Evolutionary conservation across 2,113 vertebrate species (phyloP).

Genomic region (Percina caprodes): DNA sequence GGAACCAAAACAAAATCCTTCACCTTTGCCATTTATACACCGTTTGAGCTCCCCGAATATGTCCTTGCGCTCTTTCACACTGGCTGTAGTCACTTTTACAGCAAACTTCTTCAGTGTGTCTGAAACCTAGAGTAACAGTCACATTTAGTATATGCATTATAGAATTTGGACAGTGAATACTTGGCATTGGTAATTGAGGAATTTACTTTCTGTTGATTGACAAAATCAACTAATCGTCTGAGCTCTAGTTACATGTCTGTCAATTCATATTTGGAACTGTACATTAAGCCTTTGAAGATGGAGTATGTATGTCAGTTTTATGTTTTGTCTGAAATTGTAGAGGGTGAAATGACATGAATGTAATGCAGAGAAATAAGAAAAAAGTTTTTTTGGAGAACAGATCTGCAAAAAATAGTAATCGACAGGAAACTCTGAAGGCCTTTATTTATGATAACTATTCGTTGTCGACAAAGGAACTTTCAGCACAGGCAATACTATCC

Average conservation of each 20-base stretch:
- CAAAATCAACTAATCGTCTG: background rate
- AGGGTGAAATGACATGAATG: background rate
- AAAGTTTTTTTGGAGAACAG: too few relatives aligned
- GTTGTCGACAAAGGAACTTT: background rate
- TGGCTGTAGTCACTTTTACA: conserved; percentile 93
- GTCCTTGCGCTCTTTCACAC: conserved; percentile 93
- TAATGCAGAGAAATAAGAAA: background rate
- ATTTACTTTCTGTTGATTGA: background rate
- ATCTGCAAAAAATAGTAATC: too few relatives aligned
- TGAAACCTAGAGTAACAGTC: conserved; percentile 83
- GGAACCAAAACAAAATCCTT: background rate
- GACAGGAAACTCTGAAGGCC: too few relatives aligned
- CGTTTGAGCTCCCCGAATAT: conserved; percentile 90
- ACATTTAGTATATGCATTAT: conserved; percentile 1
- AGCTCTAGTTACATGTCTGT: background rate
- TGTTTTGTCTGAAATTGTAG: background rate
- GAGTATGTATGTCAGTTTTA: background rate
- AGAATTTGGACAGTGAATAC: background rate
- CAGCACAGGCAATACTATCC: background rate
- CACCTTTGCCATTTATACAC: conserved; percentile 93
- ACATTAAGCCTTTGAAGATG: too few relatives aligned
- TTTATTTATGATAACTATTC: too few relatives aligned
- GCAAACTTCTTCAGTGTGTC: conserved; percentile 97
- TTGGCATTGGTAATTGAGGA: background rate
- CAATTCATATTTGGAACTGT: background rate